Evolutionary conservation across 2,113 vertebrate genomes (phyloP), one percentile per base, ranked within the genome.

Genomic region (Empidonax alnorum): DNA sequence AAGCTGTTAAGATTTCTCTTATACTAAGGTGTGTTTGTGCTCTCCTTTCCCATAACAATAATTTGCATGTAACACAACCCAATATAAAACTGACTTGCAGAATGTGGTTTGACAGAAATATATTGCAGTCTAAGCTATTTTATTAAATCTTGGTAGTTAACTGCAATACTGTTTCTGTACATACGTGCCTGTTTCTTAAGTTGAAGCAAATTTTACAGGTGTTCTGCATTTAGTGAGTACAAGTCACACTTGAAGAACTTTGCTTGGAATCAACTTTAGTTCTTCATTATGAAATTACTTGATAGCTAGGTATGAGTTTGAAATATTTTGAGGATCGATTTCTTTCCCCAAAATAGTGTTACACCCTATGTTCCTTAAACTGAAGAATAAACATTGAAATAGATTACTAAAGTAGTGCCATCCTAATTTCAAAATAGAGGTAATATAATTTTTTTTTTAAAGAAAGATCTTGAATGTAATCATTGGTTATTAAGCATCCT

Each of bases 311-410:
- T 61, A 15, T 8, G 41, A 49, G 17, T 72, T 82, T 23, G 20
- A 86, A 77, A 21, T 47, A n/a, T 3, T 20, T 49, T 12, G 17
- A 72, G 39, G 27, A 53, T 81, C 53, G 15, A 41, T 52, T 75
- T 52, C 37, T 6, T 66, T 30, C 22, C 14, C 7, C 35, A 27
- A 66, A 77, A 35, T 14, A 47, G 14, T 4, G 11, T 49, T 41
- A 6, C 7, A 14, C 3, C 3, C 7, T 14, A 6, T 0, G 2
- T 71, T 16, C 21, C 9, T 61, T 72, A 9, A 7, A 25, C 33
- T 58, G 55, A 56, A 56, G 31, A 80, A 67, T 8, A 65, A 77
- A 23, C 17, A 9, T 37, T 65, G 50, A 11, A 22, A 25, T 18
- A 44, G 67, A 30, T 19, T 47, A 14, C 22, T 81, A 16, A 17